Evolutionary conservation across 1,140 invertebrate species (phyloP), one percentile per base, ranked within the genome.

Genomic region (Trichogramma pretiosum): DNA sequence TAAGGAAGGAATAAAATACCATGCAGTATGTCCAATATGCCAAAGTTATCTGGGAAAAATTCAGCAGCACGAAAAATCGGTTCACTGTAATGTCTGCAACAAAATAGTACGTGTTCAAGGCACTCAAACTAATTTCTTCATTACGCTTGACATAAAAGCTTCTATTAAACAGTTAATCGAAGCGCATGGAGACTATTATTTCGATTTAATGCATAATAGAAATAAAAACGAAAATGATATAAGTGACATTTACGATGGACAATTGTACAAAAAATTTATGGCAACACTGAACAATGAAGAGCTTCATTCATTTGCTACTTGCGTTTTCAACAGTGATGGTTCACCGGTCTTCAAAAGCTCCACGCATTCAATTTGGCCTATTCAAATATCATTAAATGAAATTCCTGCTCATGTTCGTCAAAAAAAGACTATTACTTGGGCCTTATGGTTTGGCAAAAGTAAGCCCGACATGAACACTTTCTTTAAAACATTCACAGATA

Each of bases 11-110:
- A 19, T 47, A 17, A 30, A 24, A 34, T 56, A 45, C 41, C 52
- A 56, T 44, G 52, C 43, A 11, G 41, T 53, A n/a, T 56, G 52
- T 38, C 34, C 41, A 14, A n/a, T 23, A 5, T 53, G 54, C 26
- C 24, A 17, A 26, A 26, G 7, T 26, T 41, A 45, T 14, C n/a
- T n/a, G n/a, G n/a, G n/a, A n/a, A n/a, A n/a, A n/a, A n/a, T n/a
- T n/a, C n/a, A n/a, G n/a, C n/a, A n/a, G n/a, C n/a, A n/a, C n/a
- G n/a, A n/a, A n/a, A n/a, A n/a, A n/a, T n/a, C n/a, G n/a, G n/a
- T n/a, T n/a, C n/a, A n/a, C n/a, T n/a, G n/a, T n/a, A n/a, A n/a
- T n/a, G n/a, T n/a, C 22, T 38, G 21, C 14, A 37, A 14, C 37
- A 33, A 36, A 37, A 19, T 39, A 34, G 36, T 9, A 21, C 28